phyloP scores from a whole-genome alignment of 1,140 invertebrate genomes.

The Lepidurus packardi region DNA sequence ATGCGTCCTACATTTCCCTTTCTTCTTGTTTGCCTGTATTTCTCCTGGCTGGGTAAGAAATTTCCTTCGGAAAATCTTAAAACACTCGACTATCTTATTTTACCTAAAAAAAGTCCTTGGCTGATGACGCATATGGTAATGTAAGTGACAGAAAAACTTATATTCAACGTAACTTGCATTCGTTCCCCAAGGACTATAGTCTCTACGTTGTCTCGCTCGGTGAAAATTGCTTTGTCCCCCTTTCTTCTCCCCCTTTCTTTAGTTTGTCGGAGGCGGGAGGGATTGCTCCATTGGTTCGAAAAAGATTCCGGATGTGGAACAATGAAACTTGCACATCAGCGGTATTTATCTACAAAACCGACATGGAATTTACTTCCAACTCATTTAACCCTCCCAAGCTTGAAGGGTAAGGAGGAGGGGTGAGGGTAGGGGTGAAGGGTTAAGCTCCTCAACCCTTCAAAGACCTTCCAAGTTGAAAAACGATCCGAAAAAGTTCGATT shows the following conservation, averaged over 20 bases:
- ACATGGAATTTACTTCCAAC: not conserved
- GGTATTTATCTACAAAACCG: not conserved
- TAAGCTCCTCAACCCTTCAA: no score
- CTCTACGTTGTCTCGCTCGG: not conserved
- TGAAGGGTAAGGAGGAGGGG: no score
- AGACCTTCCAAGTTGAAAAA: no score
- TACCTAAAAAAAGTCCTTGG: not conserved
- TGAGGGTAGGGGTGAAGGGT: no score
- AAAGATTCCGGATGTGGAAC: not conserved
- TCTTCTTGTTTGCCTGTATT: no score
- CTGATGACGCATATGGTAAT: not conserved
- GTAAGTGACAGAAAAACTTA: not conserved
- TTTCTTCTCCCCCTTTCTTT: not conserved
- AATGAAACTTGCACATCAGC: not conserved
- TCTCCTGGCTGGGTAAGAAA: not conserved
- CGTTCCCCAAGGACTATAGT: not conserved
- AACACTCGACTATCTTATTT: not conserved
- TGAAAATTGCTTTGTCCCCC: not conserved
- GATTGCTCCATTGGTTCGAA: not conserved
- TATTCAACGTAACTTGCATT: not conserved
- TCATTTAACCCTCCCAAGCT: not conserved
- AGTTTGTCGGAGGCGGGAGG: not conserved
- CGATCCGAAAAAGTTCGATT: no score
- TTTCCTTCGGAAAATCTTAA: not conserved
- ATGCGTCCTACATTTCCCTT: not conserved